Percentiles rank a stretch among this genome's conserved stretches.
phyloP scores from a whole-genome alignment of 2,888 invertebrate species.

The Megalurothrips usitatus region DNA sequence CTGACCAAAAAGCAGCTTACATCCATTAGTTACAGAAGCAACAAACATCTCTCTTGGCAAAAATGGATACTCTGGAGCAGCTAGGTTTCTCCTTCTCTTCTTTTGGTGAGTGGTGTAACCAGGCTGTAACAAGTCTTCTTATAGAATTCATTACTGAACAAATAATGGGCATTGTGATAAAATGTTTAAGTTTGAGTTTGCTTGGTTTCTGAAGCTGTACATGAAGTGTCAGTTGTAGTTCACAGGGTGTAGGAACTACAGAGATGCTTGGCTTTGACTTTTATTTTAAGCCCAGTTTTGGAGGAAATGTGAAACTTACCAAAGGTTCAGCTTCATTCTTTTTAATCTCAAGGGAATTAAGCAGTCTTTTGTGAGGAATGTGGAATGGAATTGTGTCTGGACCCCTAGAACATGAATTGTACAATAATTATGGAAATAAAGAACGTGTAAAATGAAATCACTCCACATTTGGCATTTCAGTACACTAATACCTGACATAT shows the following conservation, averaged over 20 bases:
- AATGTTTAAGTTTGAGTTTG: background rate
- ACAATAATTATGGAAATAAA: background rate
- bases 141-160: slow-evolving; percentile 23
- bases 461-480: background rate
- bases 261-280: no score
- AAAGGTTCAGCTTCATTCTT: slow-evolving; percentile 56
- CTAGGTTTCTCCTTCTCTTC: slow-evolving; percentile 15
- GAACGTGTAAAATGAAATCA: background rate
- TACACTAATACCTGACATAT: background rate
- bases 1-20: background rate
- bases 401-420: slow-evolving; percentile 38
- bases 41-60: background rate
- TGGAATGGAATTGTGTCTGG: slow-evolving; percentile 52
- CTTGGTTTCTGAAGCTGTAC: background rate
- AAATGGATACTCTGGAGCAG: background rate
- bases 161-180: background rate
- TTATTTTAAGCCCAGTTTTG: no score
- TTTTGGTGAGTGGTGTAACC: slow-evolving; percentile 31
- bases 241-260: no score
- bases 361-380: slow-evolving; percentile 56
- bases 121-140: slow-evolving; percentile 36
- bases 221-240: background rate
- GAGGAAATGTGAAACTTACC: slow-evolving; percentile 46
- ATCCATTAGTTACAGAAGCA: background rate
- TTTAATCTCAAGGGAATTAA: slow-evolving; percentile 59